phyloP scores from a whole-genome alignment of 1,140 invertebrate species.

The Philaenus spumarius region DNA sequence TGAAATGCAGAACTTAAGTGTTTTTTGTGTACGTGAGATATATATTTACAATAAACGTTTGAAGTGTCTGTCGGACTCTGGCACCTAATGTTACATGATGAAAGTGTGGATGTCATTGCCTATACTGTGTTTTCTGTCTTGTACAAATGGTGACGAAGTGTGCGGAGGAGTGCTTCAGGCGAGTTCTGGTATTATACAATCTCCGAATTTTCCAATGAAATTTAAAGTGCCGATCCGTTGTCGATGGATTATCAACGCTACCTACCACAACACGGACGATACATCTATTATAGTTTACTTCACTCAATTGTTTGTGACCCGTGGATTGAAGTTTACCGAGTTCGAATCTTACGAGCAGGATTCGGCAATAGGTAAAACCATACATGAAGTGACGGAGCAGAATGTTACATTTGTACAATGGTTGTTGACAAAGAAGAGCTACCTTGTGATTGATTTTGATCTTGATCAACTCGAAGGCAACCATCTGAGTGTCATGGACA shows the following conservation, averaged over 20 bases:
- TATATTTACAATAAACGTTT: too few relatives aligned
- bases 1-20: too few relatives aligned
- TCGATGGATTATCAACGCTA: conserved; percentile 78
- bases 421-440: conserved; percentile 62
- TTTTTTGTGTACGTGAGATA: too few relatives aligned
- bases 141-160: conserved; percentile 3
- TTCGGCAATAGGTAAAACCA: conserved; percentile 29
- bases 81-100: not conserved
- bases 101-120: not conserved
- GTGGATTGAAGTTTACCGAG: conserved; percentile 72
- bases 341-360: conserved; percentile 69
- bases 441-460: conserved; percentile 68
- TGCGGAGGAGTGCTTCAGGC: conserved; percentile 57
- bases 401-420: conserved; percentile 60
- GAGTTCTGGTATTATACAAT: conserved; percentile 61
- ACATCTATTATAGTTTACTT: conserved; percentile 74
- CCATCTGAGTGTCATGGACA: conserved; percentile 70
- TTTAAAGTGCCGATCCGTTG: conserved; percentile 76
- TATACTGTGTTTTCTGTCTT: not conserved
- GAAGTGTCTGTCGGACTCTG: not conserved
- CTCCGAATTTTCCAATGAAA: conserved; percentile 71
- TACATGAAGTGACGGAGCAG: conserved; percentile 15
- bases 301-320: conserved; percentile 78
- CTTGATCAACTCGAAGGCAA: conserved; percentile 67
- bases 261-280: conserved; percentile 39